Evolutionary conservation across 2,113 vertebrate species (phyloP).

Genomic region (Antennarius striatus): DNA sequence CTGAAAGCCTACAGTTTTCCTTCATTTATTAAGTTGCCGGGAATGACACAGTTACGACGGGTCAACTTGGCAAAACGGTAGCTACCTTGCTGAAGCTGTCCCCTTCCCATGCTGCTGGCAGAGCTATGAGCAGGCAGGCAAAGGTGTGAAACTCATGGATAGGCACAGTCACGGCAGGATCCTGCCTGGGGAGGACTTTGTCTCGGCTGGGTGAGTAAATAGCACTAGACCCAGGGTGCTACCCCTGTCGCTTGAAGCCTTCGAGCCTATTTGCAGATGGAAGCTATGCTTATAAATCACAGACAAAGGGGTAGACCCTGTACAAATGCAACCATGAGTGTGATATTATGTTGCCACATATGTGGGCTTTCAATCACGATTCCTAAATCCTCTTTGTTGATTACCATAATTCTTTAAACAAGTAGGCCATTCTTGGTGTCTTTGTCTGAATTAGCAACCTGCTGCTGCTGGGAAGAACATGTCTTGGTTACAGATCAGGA

Average conservation of each 20-base stretch:
- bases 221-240: slow-evolving; percentile 68
- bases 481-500: slow-evolving; percentile 49
- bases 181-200: slow-evolving; percentile 50
- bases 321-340: slow-evolving; percentile 61
- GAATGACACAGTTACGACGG: slow-evolving; percentile 58
- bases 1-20: slow-evolving; percentile 49
- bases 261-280: slow-evolving; percentile 72
- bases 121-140: slow-evolving; percentile 38
- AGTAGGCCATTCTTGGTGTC: slow-evolving; percentile 46
- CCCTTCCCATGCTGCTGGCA: slow-evolving; percentile 31
- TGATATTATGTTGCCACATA: slow-evolving; percentile 54
- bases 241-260: slow-evolving; percentile 63
- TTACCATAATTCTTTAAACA: slow-evolving; percentile 61
- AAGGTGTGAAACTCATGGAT: slow-evolving; percentile 28
- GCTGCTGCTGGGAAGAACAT: slow-evolving; percentile 36
- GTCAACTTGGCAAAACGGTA: slow-evolving; percentile 52
- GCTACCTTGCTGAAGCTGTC: slow-evolving; percentile 43
- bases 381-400: slow-evolving; percentile 60
- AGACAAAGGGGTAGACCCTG: slow-evolving; percentile 60
- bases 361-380: slow-evolving; percentile 43
- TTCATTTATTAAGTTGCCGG: slow-evolving; percentile 71
- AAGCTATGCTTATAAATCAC: slow-evolving; percentile 75
- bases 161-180: slow-evolving; percentile 47
- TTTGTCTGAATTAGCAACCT: slow-evolving; percentile 43
- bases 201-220: slow-evolving; percentile 72